Percentiles rank a stretch among this genome's conserved stretches.
Conservation (phyloP, 1,140 invertebrate species). For the Meteorus sp. region DNA sequence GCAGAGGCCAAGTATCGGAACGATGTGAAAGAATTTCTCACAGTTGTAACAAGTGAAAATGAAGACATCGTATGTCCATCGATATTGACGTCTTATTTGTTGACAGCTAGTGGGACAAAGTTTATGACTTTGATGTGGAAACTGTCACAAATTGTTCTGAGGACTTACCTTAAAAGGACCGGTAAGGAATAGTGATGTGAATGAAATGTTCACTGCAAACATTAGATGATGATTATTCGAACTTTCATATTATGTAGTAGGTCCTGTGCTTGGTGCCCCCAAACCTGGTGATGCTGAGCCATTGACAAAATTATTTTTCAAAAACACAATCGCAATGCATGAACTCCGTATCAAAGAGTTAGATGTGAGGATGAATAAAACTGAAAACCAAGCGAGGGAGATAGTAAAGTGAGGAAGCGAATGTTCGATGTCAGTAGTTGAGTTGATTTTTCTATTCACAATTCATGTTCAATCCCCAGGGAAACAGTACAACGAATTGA, state of each 20-base stretch:
- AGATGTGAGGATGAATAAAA: not conserved
- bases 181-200: too few species aligned
- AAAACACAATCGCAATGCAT: not conserved
- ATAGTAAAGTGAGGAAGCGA: not conserved
- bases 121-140: constrained; percentile 47
- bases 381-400: not conserved
- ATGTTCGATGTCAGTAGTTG: too few species aligned
- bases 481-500: constrained; percentile 27
- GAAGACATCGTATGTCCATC: constrained; percentile 40
- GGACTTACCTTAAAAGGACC: constrained; percentile 30
- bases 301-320: not conserved
- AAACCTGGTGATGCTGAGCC: not conserved
- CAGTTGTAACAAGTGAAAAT: constrained; percentile 40
- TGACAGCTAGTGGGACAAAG: constrained; percentile 43
- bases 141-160: constrained; percentile 40
- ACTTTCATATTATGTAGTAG: not conserved
- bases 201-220: not conserved
- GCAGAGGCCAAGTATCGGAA: constrained; percentile 56
- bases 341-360: not conserved
- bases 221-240: not conserved
- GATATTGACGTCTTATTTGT: constrained; percentile 41
- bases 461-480: not conserved
- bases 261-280: not conserved
- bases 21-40: constrained; percentile 42
- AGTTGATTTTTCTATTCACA: not conserved